phyloP scores from a whole-genome alignment of 2,797 vertebrate genomes.

The Amblyopsis hoosieri region DNA sequence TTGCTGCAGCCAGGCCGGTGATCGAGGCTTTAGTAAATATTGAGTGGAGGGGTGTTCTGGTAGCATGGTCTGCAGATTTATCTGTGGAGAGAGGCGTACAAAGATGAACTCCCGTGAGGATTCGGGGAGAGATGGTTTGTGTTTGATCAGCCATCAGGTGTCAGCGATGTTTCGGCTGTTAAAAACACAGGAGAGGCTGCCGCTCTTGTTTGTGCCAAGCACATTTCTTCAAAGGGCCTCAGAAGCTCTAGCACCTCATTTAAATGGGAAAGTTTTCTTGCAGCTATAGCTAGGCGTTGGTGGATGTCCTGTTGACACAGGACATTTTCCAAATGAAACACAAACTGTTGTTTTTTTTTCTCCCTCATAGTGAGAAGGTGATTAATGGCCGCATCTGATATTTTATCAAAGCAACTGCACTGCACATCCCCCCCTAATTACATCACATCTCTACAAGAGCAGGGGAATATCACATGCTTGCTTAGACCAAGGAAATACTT shows the following conservation, averaged over 20 bases:
- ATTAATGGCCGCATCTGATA: slow-evolving; percentile 79
- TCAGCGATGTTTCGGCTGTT: slow-evolving; percentile 79
- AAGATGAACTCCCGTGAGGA: slow-evolving; percentile 76
- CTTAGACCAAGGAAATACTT: slow-evolving; percentile 44
- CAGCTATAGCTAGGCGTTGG: slow-evolving; percentile 47
- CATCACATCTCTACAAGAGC: slow-evolving; percentile 54
- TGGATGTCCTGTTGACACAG: slow-evolving; percentile 80
- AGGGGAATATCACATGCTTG: slow-evolving; percentile 44
- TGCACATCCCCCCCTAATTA: slow-evolving; percentile 76
- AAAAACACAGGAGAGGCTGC: slow-evolving; percentile 80
- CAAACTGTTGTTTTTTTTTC: slow-evolving; percentile 64
- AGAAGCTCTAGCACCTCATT: slow-evolving; percentile 77
- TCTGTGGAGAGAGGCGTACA: slow-evolving; percentile 71
- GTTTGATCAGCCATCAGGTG: slow-evolving; percentile 86
- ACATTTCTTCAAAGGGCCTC: slow-evolving; percentile 79
- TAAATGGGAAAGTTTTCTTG: slow-evolving; percentile 79
- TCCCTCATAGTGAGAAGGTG: slow-evolving; percentile 66
- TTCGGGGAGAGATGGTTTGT: slow-evolving; percentile 69
- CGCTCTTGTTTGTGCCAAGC: slow-evolving; percentile 79
- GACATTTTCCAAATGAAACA: slow-evolving; percentile 71
- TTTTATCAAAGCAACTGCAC: slow-evolving; percentile 71
- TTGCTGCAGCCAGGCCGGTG: slow-evolving; percentile 56
- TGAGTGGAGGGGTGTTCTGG: slow-evolving; percentile 70
- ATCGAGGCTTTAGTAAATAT: slow-evolving; percentile 76
- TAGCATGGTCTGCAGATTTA: slow-evolving; percentile 75